Evolutionary conservation across 2,888 invertebrate species (phyloP).

Genomic region (Melinaea marsaeus): DNA sequence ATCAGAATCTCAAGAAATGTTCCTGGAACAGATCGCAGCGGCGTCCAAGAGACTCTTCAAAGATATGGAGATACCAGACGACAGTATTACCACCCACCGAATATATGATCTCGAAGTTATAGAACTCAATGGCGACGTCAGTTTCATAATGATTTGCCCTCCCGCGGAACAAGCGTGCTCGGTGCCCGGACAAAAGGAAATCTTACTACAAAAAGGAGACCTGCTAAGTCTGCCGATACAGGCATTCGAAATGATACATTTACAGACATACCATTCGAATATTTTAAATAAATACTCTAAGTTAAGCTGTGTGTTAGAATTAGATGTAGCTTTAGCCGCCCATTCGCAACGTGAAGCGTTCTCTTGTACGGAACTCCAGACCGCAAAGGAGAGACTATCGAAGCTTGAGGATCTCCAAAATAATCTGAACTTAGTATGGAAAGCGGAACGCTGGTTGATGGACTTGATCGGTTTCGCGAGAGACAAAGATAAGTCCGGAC

Average conservation of each 20-base stretch:
- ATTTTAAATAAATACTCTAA: slow-evolving; percentile 95
- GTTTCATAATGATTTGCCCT: slow-evolving; percentile 94
- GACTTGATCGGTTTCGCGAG: slow-evolving; percentile 96
- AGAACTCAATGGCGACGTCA: slow-evolving; percentile 93
- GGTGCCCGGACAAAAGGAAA: slow-evolving; percentile 91
- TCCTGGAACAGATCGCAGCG: slow-evolving; percentile 86
- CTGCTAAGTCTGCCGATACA: slow-evolving; percentile 94
- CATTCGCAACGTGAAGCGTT: slow-evolving; percentile 97
- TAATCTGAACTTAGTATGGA: slow-evolving; percentile 93
- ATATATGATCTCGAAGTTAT: slow-evolving; percentile 96
- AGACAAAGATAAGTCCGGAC: slow-evolving; percentile 78
- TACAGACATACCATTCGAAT: slow-evolving; percentile 94
- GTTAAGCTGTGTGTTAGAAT: slow-evolving; percentile 94
- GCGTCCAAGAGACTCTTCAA: slow-evolving; percentile 86
- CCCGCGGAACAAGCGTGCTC: slow-evolving; percentile 95
- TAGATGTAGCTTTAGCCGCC: slow-evolving; percentile 93
- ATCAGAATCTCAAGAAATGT: slow-evolving; percentile 88
- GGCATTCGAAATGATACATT: slow-evolving; percentile 95
- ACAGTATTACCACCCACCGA: slow-evolving; percentile 85
- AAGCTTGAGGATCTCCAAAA: slow-evolving; percentile 91
- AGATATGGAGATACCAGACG: slow-evolving; percentile 86
- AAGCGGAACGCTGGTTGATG: slow-evolving; percentile 96
- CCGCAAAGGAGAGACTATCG: slow-evolving; percentile 89
- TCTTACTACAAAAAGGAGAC: slow-evolving; percentile 89
- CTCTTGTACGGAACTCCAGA: slow-evolving; percentile 90